Conservation (phyloP, 1,140 invertebrate species). For the Sycobia sp. region DNA sequence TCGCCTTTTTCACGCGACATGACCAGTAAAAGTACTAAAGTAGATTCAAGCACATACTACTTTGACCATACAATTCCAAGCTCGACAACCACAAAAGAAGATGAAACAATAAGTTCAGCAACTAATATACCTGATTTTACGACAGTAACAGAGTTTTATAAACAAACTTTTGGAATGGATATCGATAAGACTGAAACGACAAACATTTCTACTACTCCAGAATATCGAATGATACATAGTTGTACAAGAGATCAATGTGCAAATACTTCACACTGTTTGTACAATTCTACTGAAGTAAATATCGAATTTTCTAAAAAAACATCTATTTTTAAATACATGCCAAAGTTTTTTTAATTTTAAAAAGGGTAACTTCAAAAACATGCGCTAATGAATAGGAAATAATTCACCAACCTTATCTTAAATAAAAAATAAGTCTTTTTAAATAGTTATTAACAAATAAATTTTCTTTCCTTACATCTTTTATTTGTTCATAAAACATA, state of each 20-base stretch:
- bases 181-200: neutral
- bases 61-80: no score
- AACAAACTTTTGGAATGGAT: conserved; percentile 11
- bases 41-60: no score
- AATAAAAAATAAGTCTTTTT: neutral
- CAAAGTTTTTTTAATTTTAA: no score
- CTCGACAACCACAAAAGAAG: neutral
- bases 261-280: conserved; percentile 34
- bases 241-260: conserved; percentile 36
- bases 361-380: no score
- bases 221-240: conserved; percentile 20
- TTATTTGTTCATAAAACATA: no score
- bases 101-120: neutral
- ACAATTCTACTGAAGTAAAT: conserved; percentile 34
- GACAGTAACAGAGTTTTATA: conserved; percentile 18
- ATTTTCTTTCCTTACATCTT: no score
- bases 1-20: neutral
- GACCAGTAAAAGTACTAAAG: no score
- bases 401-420: no score
- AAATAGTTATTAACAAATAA: no score
- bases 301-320: neutral
- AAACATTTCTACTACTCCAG: neutral
- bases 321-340: neutral
- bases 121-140: conserved; percentile 7
- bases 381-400: no score